Conservation (phyloP, 2,113 vertebrate species). For the Sylvia atricapilla region DNA sequence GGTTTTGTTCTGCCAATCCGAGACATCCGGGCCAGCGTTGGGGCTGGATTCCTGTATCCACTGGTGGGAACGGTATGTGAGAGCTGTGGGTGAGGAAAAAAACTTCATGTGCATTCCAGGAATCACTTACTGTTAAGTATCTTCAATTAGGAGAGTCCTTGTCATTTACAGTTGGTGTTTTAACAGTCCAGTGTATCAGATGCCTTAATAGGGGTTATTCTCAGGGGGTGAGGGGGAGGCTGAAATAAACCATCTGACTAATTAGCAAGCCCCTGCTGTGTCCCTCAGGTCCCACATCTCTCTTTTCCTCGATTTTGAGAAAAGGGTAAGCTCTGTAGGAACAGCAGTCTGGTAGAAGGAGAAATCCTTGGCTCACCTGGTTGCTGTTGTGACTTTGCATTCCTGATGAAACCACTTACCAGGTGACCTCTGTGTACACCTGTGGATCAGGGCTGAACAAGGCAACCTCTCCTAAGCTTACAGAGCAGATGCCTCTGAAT, state of each 20-base stretch:
- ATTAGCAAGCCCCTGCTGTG: not conserved
- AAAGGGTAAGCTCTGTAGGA: not conserved
- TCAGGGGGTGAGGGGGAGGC: not conserved
- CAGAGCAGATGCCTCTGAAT: not conserved
- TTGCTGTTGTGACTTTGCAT: not conserved
- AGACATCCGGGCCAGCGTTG: constrained; percentile 92
- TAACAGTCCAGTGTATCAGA: not conserved
- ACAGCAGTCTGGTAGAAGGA: not conserved
- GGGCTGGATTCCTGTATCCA: constrained; percentile 94
- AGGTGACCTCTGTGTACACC: not conserved
- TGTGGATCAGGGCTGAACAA: not conserved
- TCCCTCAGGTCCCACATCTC: not conserved
- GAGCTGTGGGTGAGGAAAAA: not conserved
- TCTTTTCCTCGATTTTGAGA: not conserved
- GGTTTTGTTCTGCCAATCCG: constrained; percentile 92
- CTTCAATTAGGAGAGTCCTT: not conserved
- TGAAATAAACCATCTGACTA: not conserved
- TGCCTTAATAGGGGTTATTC: not conserved
- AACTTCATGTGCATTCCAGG: not conserved
- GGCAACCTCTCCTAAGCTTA: not conserved
- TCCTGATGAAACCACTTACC: not conserved
- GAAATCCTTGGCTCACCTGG: not conserved
- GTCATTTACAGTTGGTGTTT: not conserved
- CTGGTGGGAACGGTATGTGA: constrained; percentile 90
- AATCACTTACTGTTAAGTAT: not conserved